Base-by-base conservation (phyloP, 2,797 vertebrate species). In the Todus mexicanus region DNA sequence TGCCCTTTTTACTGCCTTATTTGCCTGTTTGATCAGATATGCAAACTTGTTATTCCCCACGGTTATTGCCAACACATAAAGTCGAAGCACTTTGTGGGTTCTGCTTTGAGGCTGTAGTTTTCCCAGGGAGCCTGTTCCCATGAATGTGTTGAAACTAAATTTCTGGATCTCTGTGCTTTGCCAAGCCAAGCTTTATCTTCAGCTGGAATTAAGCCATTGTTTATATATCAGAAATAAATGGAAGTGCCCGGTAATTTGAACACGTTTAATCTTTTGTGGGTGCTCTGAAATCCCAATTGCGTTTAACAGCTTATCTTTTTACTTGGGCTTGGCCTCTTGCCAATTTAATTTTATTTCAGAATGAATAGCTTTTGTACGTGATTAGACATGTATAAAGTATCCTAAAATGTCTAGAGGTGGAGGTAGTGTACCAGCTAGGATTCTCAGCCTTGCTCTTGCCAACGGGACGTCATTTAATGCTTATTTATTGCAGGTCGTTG, bases 401-500 rank as follows among this genome's bases (percentile, higher is more conserved):
- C 84, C 72, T 89, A 69, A 85, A 65, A 45, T n/a, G 45, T 40
- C 38, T 85, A 75, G 73, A 70, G 79, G 3, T 38, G 37, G 43
- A 65, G 80, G 72, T 61, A 2, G 3, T 4, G 7, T 17, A 12
- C 17, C 42, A 77, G 65, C 5, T 38, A 31, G 93, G 42, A 38
- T 57, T 76, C 25, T 40, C n/a, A 5, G 19, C 29, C 2, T 45
- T 47, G 45, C 70, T 51, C 25, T 91, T 85, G 71, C 68, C 75
- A 75, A 69, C 82, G 84, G 50, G 12, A 15, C 42, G 16, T 87
- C 60, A 50, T 33, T 20, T 78, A 43, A 8, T 57, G 11, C 51
- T 84, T 78, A 25, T 95, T 87, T 95, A 35, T 84, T 97, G 76
- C 96, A 99, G 99, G 98, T 99, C 92, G 97, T 99, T 93, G 98